Conservation (phyloP, 1,140 invertebrate species). For the Sogatella furcifera region DNA sequence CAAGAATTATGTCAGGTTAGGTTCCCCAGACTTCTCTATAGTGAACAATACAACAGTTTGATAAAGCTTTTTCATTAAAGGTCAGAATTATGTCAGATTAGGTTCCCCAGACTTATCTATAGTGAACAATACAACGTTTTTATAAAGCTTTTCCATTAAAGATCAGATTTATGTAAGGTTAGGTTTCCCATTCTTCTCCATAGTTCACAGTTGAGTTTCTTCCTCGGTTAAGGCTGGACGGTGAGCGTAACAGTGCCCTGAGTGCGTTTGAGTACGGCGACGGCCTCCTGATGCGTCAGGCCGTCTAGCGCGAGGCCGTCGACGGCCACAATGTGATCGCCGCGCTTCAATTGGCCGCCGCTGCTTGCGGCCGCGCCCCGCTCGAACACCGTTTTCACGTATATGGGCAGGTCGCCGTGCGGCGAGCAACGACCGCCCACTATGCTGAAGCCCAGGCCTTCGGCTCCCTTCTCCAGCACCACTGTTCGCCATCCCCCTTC, state of each 20-base stretch:
- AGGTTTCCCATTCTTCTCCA: too few species aligned
- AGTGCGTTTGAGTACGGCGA: conserved; percentile 44
- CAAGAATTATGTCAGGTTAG: too few species aligned
- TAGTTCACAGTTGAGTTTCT: too few species aligned
- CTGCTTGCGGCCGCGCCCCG: conserved; percentile 56
- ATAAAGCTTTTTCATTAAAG: too few species aligned
- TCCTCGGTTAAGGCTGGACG: conserved; percentile 34
- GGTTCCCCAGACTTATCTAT: too few species aligned
- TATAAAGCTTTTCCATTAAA: too few species aligned
- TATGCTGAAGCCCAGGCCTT: conserved; percentile 64
- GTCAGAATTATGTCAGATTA: too few species aligned
- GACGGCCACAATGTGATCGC: conserved; percentile 47
- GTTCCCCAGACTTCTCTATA: too few species aligned
- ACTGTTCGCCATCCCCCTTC: conserved; percentile 33
- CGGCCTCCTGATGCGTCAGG: conserved; percentile 48
- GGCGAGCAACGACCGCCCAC: conserved; percentile 68
- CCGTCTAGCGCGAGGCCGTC: conserved; percentile 42
- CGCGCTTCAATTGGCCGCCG: conserved; percentile 47
- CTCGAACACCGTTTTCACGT: conserved; percentile 72
- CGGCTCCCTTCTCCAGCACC: conserved; percentile 54
- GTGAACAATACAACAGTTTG: too few species aligned
- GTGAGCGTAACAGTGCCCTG: conserved; percentile 42
- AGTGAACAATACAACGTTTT: too few species aligned
- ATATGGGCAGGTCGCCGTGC: conserved; percentile 66
- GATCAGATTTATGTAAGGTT: too few species aligned